Conservation (phyloP, 2,113 vertebrate species). For the Menura novaehollandiae region DNA sequence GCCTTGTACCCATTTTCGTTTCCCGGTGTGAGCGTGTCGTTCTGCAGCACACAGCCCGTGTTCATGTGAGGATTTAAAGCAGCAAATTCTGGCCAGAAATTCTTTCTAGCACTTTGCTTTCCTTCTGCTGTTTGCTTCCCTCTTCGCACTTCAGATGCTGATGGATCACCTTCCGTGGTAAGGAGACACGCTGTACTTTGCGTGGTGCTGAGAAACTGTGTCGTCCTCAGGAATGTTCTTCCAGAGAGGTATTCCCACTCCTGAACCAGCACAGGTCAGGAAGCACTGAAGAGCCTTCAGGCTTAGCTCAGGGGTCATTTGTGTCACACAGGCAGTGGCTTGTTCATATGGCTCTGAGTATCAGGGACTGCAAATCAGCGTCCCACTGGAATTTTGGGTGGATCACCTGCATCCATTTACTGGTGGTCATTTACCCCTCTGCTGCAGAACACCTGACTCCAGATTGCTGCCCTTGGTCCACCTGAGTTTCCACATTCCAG, state of each 20-base stretch:
- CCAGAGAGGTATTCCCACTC: neutral
- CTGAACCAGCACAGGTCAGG: neutral
- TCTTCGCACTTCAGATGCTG: conserved; percentile 7
- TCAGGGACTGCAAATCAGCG: neutral
- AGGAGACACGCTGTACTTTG: neutral
- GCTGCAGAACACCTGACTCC: neutral
- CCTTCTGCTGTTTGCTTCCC: conserved; percentile 41
- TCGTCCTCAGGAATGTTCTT: neutral
- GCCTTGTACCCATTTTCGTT: conserved; percentile 31
- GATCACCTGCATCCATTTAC: neutral
- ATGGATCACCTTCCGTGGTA: neutral
- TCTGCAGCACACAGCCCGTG: neutral
- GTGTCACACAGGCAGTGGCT: neutral
- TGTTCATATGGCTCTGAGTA: fast-evolving
- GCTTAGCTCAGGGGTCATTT: neutral
- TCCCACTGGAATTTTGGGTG: neutral
- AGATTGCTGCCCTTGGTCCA: neutral
- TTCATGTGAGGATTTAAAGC: neutral
- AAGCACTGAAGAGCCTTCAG: neutral
- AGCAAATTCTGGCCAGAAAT: conserved; percentile 14
- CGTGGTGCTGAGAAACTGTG: neutral
- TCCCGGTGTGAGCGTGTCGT: fast-evolving
- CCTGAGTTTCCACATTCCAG: neutral
- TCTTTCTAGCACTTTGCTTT: conserved; percentile 20
- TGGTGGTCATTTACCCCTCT: neutral